These are phyloP conservation scores for Philereme transversata DNA, from an alignment of 2,888 invertebrate species.

Conservation along the genomic window DNA sequence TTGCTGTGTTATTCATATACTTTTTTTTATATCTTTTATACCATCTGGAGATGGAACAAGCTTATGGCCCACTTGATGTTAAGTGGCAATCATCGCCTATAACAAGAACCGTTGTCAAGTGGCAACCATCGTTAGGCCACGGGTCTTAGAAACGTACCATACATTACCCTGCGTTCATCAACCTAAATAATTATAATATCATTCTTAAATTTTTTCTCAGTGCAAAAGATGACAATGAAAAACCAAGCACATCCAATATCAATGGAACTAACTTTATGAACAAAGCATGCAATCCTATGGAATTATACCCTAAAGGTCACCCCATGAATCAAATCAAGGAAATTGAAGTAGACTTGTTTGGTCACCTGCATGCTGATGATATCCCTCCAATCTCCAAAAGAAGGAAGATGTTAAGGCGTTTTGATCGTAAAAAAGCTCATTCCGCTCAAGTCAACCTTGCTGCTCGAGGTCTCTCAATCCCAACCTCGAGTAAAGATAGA, in stretches of 20 bases:
- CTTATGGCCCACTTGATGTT: no score
- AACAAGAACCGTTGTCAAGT: no score
- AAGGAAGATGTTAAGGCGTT: constrained; percentile 73
- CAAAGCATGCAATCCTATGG: constrained; percentile 1
- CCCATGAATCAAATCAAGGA: constrained; percentile 81
- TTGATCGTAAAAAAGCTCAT: constrained; percentile 68
- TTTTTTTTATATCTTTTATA: no score
- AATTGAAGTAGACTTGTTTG: constrained; percentile 76
- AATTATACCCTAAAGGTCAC: constrained; percentile 63
- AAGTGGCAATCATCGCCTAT: no score
- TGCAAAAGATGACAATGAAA: constrained; percentile 42
- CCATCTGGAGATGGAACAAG: no score
- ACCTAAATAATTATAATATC: neutral
- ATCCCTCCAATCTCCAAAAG: constrained; percentile 70
- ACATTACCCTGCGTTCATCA: neutral
- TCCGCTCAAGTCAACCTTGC: constrained; percentile 45
- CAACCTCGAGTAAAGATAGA: constrained; percentile 40
- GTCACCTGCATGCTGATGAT: constrained; percentile 64
- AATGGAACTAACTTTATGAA: neutral
- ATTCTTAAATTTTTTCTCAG: constrained; percentile 33
- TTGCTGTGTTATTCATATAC: no score
- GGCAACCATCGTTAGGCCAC: no score
- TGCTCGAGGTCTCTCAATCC: constrained; percentile 22
- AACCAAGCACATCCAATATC: constrained; percentile 48
- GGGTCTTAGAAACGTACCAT: no score